A percentile compares a stretch with the other conserved stretches of the same genome.
Evolutionary conservation across 2,797 vertebrate species (phyloP).

Genomic region (Monodelphis domestica): DNA sequence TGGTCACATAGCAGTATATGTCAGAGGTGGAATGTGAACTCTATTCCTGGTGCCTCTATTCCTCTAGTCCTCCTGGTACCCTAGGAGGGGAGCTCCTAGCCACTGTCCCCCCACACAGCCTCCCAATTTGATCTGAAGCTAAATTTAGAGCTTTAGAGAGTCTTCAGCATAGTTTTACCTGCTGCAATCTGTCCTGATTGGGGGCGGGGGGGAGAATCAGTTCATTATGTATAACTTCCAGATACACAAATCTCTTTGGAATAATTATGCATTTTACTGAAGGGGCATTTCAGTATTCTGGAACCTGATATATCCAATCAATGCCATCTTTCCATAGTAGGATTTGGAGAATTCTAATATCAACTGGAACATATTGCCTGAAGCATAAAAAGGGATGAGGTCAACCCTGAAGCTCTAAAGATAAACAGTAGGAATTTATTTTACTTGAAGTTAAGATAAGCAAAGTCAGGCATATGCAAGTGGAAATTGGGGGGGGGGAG

Average conservation of each 20-base stretch:
- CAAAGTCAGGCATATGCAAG: too few species aligned
- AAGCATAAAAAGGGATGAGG: background rate
- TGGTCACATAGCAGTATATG: background rate
- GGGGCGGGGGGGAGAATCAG: too few species aligned
- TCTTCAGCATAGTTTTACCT: too few species aligned
- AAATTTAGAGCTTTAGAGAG: too few species aligned
- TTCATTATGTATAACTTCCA: background rate
- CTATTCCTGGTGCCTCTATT: too few species aligned
- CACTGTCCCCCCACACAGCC: too few species aligned
- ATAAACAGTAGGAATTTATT: too few species aligned
- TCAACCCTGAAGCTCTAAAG: background rate
- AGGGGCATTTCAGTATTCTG: background rate
- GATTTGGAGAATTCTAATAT: background rate
- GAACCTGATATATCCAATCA: background rate
- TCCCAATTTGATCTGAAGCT: too few species aligned
- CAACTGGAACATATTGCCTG: background rate
- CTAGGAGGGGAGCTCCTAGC: too few species aligned
- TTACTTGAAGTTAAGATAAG: too few species aligned
- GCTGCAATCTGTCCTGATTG: background rate
- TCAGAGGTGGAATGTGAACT: background rate
- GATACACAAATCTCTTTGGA: background rate
- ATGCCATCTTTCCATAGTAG: background rate
- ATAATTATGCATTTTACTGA: background rate
- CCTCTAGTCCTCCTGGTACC: too few species aligned
- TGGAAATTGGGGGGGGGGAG: too few species aligned